Conservation (phyloP, 2,797 vertebrate genomes). For the Phataginus tetradactyla region DNA sequence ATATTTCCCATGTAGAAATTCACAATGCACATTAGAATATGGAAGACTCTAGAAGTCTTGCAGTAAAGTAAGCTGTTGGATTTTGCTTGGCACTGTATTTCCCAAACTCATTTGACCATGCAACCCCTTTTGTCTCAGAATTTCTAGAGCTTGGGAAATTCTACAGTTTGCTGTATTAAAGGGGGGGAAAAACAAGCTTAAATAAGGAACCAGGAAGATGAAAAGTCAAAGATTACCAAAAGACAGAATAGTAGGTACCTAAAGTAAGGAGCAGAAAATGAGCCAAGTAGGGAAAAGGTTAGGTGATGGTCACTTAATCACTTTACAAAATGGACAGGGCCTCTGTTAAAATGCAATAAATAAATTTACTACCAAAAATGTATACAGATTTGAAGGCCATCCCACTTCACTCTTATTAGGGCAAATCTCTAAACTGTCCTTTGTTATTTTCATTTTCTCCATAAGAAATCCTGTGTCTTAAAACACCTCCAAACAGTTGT, state of each 20-base stretch:
- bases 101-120: background rate
- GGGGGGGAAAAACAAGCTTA: background rate
- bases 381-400: background rate
- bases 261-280: background rate
- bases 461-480: background rate
- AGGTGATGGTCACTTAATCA: background rate
- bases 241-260: background rate
- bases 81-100: background rate
- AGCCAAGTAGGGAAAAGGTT: background rate
- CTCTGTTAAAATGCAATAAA: background rate
- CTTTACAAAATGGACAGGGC: background rate
- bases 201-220: background rate
- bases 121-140: background rate
- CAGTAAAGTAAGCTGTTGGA: background rate
- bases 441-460: background rate
- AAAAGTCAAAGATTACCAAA: constrained; percentile 9
- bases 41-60: background rate
- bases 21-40: background rate
- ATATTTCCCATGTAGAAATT: background rate
- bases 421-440: background rate
- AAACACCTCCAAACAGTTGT: background rate
- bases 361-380: background rate
- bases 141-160: background rate
- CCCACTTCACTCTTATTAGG: background rate
- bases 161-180: background rate